These are phyloP conservation scores for Manacus vitellinus DNA, from an alignment of 2,113 vertebrate species.

Conservation along the genomic window DNA sequence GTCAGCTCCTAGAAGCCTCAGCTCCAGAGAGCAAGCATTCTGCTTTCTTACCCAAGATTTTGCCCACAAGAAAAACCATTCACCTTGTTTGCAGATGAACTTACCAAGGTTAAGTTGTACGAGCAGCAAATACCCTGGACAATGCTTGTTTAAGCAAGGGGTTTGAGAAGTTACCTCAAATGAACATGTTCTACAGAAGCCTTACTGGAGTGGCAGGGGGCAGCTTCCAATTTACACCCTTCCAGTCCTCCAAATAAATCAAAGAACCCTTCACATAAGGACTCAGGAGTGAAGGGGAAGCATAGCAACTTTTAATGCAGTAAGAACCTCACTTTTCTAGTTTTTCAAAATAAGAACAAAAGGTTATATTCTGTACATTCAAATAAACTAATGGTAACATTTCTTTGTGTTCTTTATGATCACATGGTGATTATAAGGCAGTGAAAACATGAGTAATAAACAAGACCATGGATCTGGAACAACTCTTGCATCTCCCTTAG, in stretches of 20 bases:
- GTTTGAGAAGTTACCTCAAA: background rate
- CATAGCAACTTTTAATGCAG: background rate
- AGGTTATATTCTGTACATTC: background rate
- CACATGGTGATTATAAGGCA: background rate
- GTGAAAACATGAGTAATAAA: background rate
- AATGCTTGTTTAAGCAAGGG: background rate
- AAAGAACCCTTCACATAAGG: background rate
- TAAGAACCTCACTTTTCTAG: background rate
- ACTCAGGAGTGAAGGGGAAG: background rate
- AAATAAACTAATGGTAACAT: background rate
- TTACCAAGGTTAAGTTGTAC: background rate
- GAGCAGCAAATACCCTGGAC: background rate
- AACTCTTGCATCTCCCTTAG: background rate
- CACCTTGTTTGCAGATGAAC: background rate
- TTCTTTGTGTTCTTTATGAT: background rate
- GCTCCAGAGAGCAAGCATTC: background rate
- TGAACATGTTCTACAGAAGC: background rate
- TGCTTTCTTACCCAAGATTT: background rate
- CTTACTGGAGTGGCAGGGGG: background rate
- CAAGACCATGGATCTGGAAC: background rate
- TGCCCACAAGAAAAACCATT: background rate
- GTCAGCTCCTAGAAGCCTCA: background rate
- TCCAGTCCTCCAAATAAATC: background rate
- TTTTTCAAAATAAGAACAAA: background rate
- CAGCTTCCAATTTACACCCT: background rate